Percentiles rank a stretch among this genome's conserved stretches.
These are phyloP conservation scores for Aphis craccivora DNA, from an alignment of 1,140 invertebrate genomes.

Conservation along the genomic window DNA sequence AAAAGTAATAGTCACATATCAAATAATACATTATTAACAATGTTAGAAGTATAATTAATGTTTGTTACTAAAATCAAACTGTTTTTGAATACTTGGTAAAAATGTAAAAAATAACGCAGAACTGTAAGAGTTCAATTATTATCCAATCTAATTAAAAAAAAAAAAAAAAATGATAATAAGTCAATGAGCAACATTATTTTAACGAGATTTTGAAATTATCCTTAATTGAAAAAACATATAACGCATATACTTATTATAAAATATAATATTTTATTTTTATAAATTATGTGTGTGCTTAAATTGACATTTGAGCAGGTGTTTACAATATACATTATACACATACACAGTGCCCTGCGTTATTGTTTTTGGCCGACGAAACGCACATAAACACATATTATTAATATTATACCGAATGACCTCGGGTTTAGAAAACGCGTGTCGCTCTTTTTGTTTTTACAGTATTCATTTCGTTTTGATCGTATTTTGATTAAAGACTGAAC, in stretches of 20 bases:
- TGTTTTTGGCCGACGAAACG: constrained; percentile 21
- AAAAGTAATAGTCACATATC: background rate
- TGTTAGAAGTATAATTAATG: no score
- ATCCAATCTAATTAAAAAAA: background rate
- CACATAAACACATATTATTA: background rate
- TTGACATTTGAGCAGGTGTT: constrained; percentile 48
- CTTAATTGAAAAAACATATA: background rate
- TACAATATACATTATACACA: background rate
- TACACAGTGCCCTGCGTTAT: background rate
- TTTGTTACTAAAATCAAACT: no score
- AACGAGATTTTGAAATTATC: background rate
- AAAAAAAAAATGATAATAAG: background rate
- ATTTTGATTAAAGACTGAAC: background rate
- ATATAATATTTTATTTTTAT: constrained; percentile 12
- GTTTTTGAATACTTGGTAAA: no score
- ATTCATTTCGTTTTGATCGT: background rate
- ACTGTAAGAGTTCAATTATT: background rate
- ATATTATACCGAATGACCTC: constrained; percentile 26
- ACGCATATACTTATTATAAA: no score
- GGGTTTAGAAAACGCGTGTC: background rate
- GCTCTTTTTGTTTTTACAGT: constrained; percentile 4
- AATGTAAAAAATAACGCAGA: no score
- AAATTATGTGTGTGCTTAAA: background rate
- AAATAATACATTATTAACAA: background rate
- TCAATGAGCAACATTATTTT: background rate